Percentiles rank a stretch among this genome's conserved stretches.
These are phyloP conservation scores for Oophaga sylvatica DNA, from an alignment of 2,797 vertebrate genomes.

Conservation along the genomic window DNA sequence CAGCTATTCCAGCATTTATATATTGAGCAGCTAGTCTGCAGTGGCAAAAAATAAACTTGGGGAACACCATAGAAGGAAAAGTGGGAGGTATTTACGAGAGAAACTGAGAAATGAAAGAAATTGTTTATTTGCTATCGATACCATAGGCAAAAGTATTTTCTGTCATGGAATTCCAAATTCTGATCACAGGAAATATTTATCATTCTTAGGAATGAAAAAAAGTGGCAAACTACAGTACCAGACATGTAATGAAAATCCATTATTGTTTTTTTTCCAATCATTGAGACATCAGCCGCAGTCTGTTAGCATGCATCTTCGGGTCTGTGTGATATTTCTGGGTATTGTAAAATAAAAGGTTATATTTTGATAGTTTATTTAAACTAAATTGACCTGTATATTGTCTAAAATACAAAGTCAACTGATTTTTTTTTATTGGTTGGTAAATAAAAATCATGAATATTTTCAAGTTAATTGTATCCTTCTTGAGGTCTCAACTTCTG, in stretches of 20 bases:
- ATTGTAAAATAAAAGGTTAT: not conserved
- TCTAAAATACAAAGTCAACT: not conserved
- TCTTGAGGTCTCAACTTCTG: no score
- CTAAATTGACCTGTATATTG: not conserved
- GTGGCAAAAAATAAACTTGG: not conserved
- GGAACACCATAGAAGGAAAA: not conserved
- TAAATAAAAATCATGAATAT: no score
- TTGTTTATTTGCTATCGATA: not conserved
- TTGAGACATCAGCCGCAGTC: conserved; percentile 1
- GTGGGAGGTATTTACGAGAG: not conserved
- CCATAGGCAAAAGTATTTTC: not conserved
- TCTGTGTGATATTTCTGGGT: not conserved
- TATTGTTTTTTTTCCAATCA: not conserved
- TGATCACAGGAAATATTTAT: conserved; percentile 22
- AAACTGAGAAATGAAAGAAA: not conserved
- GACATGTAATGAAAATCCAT: conserved; percentile 15
- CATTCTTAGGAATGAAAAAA: conserved; percentile 6
- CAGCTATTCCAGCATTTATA: not conserved
- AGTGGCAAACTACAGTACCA: conserved; percentile 9
- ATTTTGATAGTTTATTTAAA: not conserved
- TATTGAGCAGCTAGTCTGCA: not conserved
- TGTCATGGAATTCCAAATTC: not conserved
- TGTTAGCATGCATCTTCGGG: not conserved
- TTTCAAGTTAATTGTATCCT: no score
- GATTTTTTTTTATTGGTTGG: no score